These are phyloP conservation scores for Nematopogon swammerdamellus DNA, from an alignment of 2,888 invertebrate species.

Conservation along the genomic window DNA sequence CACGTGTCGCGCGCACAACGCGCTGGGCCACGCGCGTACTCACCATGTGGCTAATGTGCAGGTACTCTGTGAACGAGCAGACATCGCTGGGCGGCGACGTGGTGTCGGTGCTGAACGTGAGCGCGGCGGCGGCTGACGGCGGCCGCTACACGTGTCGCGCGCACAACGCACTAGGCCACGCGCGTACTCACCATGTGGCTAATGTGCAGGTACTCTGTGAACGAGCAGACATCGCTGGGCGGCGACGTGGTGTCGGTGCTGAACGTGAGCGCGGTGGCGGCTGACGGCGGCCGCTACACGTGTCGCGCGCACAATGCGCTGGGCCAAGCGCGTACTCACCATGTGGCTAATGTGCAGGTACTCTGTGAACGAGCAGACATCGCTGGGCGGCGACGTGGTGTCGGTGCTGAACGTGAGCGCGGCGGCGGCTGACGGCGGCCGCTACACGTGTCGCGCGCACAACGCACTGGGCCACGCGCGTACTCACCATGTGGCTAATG, in stretches of 20 bases:
- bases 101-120: too few relatives aligned
- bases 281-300: conserved; percentile 81
- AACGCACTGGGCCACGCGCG: conserved; percentile 66
- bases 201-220: conserved; percentile 66
- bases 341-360: too few relatives aligned
- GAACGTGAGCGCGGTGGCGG: conserved; percentile 66
- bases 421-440: conserved; percentile 73
- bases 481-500: too few relatives aligned
- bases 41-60: too few relatives aligned
- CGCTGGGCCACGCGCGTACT: too few relatives aligned
- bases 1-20: too few relatives aligned
- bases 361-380: conserved; percentile 71
- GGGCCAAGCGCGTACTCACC: conserved; percentile 61
- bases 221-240: conserved; percentile 68
- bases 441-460: conserved; percentile 75
- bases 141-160: conserved; percentile 81
- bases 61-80: too few relatives aligned
- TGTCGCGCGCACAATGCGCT: conserved; percentile 72
- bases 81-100: too few relatives aligned
- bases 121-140: conserved; percentile 70
- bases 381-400: conserved; percentile 72
- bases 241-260: conserved; percentile 81
- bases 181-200: too few relatives aligned
- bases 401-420: conserved; percentile 76
- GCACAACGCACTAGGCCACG: conserved; percentile 64